Conservation (phyloP, 2,888 invertebrate genomes). For the Tetramorium bicarinatum region DNA sequence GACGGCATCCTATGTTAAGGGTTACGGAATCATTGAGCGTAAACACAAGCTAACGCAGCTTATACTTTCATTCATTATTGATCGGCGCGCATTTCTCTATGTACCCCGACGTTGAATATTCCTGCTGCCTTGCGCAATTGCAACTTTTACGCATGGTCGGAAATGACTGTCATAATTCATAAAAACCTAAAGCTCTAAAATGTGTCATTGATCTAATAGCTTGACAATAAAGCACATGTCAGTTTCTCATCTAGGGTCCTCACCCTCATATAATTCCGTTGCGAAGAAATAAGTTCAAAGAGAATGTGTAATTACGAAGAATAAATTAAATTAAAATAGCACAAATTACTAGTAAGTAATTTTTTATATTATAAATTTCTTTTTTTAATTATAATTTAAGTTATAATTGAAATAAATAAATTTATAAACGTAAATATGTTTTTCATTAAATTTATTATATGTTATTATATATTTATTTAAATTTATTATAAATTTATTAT, state of each 20-base stretch:
- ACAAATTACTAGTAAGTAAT: background rate
- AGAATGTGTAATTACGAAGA: too few relatives aligned
- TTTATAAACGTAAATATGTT: background rate
- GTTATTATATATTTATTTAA: background rate
- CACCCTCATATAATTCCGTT: background rate
- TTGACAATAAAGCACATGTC: conserved; percentile 16
- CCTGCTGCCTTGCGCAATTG: background rate
- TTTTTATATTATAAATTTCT: background rate
- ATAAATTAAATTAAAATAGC: background rate
- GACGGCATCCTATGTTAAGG: conserved; percentile 18
- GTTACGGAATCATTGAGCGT: background rate
- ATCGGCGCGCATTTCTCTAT: background rate
- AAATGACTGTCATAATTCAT: background rate
- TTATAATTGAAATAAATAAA: background rate
- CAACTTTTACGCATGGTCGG: background rate
- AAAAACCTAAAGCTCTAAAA: background rate
- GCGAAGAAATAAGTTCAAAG: background rate
- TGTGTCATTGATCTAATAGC: conserved; percentile 14
- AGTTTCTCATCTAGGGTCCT: conserved; percentile 1
- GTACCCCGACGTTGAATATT: background rate
- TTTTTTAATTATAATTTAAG: background rate
- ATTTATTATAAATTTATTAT: too few relatives aligned
- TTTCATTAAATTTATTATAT: background rate
- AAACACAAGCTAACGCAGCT: background rate
- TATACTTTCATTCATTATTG: conserved; percentile 24